Conservation (phyloP, 2,797 vertebrate species). For the Takifugu rubripes region DNA sequence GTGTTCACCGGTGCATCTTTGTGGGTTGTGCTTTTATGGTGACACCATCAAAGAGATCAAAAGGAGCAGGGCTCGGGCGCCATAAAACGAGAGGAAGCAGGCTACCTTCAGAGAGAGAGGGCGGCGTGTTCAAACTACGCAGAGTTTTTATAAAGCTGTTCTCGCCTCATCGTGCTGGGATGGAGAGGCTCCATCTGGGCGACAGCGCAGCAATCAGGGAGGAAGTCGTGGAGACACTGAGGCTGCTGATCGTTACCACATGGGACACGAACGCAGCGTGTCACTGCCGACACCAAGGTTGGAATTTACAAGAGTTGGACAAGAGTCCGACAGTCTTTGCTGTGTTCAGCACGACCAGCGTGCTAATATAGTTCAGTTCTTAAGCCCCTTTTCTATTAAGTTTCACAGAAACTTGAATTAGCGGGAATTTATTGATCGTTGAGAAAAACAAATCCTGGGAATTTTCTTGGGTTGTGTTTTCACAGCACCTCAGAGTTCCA, state of each 20-base stretch:
- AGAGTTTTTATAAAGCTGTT: slow-evolving; percentile 45
- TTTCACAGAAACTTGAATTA: too few species aligned
- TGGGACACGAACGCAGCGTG: slow-evolving; percentile 12
- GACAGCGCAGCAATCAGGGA: slow-evolving; percentile 43
- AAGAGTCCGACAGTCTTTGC: too few species aligned
- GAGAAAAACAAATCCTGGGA: too few species aligned
- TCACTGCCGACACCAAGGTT: not conserved
- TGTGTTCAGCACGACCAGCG: too few species aligned
- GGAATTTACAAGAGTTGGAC: not conserved
- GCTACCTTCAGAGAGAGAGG: slow-evolving; percentile 34
- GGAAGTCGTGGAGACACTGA: slow-evolving; percentile 58
- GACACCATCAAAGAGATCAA: slow-evolving; percentile 58
- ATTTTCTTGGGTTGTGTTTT: too few species aligned
- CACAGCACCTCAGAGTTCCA: too few species aligned
- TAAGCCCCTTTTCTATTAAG: too few species aligned
- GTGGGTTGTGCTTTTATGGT: slow-evolving; percentile 30
- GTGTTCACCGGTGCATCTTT: slow-evolving; percentile 19
- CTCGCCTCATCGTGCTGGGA: slow-evolving; percentile 50
- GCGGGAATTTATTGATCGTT: too few species aligned
- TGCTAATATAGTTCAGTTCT: too few species aligned
- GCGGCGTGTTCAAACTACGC: slow-evolving; percentile 22
- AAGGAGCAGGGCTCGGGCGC: slow-evolving; percentile 41
- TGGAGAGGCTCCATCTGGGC: slow-evolving; percentile 56
- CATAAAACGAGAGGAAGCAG: slow-evolving; percentile 57
- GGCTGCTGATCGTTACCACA: slow-evolving; percentile 35